Percentiles rank a stretch among this genome's conserved stretches.
Evolutionary conservation across 2,113 vertebrate genomes (phyloP).

Genomic region (Crypturellus undulatus): DNA sequence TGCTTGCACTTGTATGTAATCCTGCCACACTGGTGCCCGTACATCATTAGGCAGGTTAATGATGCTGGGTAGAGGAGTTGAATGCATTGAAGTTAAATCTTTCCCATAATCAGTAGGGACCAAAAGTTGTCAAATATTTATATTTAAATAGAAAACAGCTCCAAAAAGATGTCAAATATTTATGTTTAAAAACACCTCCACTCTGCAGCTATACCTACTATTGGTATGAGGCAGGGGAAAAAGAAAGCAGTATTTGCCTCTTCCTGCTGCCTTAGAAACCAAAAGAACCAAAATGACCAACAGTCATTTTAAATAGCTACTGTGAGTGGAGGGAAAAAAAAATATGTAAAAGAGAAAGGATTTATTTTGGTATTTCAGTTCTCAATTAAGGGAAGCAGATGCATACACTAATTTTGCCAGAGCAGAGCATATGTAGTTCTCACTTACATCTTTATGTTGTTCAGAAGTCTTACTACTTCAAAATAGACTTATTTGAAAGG

Average conservation of each 20-base stretch:
- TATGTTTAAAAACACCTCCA: not conserved
- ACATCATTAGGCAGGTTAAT: not conserved
- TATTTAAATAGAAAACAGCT: not conserved
- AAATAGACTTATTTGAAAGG: not conserved
- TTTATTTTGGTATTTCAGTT: not conserved
- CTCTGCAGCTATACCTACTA: not conserved
- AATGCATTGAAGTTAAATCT: not conserved
- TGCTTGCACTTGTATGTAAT: not conserved
- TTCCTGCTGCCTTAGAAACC: not conserved
- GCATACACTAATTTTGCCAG: not conserved
- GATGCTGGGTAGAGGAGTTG: not conserved
- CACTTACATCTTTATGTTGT: not conserved
- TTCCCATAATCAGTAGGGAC: not conserved
- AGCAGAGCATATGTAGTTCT: not conserved
- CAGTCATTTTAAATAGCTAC: not conserved
- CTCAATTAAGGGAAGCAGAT: not conserved
- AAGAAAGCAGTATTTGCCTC: not conserved
- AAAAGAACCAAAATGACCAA: not conserved
- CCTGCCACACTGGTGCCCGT: not conserved
- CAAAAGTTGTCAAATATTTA: not conserved
- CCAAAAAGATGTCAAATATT: not conserved
- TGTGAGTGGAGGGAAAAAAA: not conserved
- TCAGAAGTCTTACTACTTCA: not conserved
- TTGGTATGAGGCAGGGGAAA: accelerated
- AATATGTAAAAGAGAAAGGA: not conserved